Base-by-base conservation (phyloP, 2,113 vertebrate species). In the Carassius carassius region DNA sequence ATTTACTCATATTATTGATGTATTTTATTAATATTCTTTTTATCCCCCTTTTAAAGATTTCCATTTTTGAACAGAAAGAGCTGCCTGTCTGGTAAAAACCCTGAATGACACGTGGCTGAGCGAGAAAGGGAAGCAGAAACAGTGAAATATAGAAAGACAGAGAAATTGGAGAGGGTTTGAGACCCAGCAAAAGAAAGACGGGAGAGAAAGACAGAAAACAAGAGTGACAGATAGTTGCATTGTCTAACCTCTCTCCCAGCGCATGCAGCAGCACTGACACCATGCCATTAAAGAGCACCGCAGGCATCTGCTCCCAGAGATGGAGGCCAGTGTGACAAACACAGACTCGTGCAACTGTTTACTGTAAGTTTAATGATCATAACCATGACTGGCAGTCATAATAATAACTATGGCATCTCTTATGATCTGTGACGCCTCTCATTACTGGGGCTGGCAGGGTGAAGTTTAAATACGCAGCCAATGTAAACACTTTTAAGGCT, bases 1-100 rank as follows among this genome's bases (percentile, higher is more conserved):
- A 37, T 37, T 0, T 37, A 41, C 0, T 41, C 1, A 44, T 44
- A 44, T 44, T 44, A 44, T n/a, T n/a, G n/a, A n/a, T 44, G 9
- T 44, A 62, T 62, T 23, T 62, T 62, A 23, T 11, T 60, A 56
- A 7, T 56, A 19, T 19, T 17, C 21, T 14, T 47, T 3, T 41
- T 29, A 29, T 29, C 29, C 29, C 37, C 8, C 41, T 51, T 29
- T 17, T 25, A 77, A 58, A 58, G 4, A 58, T 58, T n/a, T 77
- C 10, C 1, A 21, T 19, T 7, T 44, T 76, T 29, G 2, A 85
- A 77, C 77, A 84, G 70, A 75, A 91, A 86, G 86, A 86, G 80
- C 41, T 62, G 70, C 86, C 77, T 89, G 90, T 92, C 91, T 88
- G 88, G 87, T 90, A 90, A 91, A 87, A 89, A 89, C 90, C 88